Evolutionary conservation across 2,888 invertebrate species (phyloP), one percentile per base, ranked within the genome.

Genomic region (Drosophila imparisetae): DNA sequence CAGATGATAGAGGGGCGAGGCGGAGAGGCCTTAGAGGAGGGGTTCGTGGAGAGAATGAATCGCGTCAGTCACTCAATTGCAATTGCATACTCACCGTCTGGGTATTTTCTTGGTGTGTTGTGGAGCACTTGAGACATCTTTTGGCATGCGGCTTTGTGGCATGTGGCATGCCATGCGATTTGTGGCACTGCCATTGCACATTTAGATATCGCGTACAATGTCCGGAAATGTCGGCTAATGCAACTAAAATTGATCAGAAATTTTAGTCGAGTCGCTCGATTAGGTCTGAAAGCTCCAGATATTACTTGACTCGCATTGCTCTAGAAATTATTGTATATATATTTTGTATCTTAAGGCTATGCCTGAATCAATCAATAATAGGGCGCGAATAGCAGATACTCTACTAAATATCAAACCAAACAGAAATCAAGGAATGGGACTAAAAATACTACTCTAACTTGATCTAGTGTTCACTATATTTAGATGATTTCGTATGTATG

Each of bases 51-150:
- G 15, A 34, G 52, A 40, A 67, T 62, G 57, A 32, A 72, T 40
- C 72, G 81, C 71, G 74, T 81, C 83, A 88, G 70, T 82, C 80
- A 86, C 72, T 85, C 86, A 86, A 88, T 83, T 88, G 83, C 83
- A 45, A 45, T 45, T 45, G 45, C 45, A 85, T 81, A 85, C 78
- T 85, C 86, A 86, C 75, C 77, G 86, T 86, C 89, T 89, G 79
- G 78, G 84, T 73, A 86, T 84, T 86, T 82, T 72, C 66, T 84
- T 81, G 62, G 62, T 59, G 49, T 59, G 61, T 66, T 59, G 65
- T 72, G 68, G 69, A 74, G 76, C 76, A 86, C 85, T 83, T 81
- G 87, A 83, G 87, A 84, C 83, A 80, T 77, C 74, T 80, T 73
- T 66, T 77, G 78, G 77, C 77, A 69, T 77, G 78, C 59, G 68